phyloP scores from a whole-genome alignment of 2,797 vertebrate species.

The Halcyon badia region DNA sequence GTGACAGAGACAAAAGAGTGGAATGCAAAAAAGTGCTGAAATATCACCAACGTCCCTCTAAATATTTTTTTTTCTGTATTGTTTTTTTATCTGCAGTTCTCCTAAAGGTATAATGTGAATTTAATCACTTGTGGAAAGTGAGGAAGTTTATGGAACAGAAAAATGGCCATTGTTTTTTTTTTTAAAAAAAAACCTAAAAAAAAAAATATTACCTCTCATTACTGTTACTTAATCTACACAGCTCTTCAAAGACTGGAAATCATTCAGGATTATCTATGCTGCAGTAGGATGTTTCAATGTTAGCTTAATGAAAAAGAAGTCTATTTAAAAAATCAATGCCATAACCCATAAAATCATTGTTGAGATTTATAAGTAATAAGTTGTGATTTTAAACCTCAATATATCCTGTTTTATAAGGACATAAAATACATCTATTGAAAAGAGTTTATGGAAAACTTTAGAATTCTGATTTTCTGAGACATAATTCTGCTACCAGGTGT shows the following conservation, averaged over 20 bases:
- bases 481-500: not conserved
- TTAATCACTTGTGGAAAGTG: not conserved
- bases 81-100: not conserved
- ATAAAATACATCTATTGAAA: not conserved
- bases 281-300: not conserved
- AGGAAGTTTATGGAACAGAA: not conserved
- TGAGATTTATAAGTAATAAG: not conserved
- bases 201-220: not conserved
- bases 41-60: not conserved
- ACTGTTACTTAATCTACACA: not conserved
- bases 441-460: not conserved
- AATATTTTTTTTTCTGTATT: not conserved
- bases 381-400: not conserved
- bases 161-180: not conserved
- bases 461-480: not conserved
- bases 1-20: not conserved
- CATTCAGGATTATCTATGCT: not conserved
- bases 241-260: not conserved
- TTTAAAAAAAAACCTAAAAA: not conserved
- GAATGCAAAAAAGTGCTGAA: not conserved
- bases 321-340: not conserved
- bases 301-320: not conserved
- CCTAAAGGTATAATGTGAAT: not conserved
- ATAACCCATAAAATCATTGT: not conserved
- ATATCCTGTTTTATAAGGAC: not conserved